A percentile compares a stretch with the other conserved stretches of the same genome.
These are phyloP conservation scores for Paralvinella palmiformis DNA, from an alignment of 1,140 invertebrate species.

Conservation along the genomic window DNA sequence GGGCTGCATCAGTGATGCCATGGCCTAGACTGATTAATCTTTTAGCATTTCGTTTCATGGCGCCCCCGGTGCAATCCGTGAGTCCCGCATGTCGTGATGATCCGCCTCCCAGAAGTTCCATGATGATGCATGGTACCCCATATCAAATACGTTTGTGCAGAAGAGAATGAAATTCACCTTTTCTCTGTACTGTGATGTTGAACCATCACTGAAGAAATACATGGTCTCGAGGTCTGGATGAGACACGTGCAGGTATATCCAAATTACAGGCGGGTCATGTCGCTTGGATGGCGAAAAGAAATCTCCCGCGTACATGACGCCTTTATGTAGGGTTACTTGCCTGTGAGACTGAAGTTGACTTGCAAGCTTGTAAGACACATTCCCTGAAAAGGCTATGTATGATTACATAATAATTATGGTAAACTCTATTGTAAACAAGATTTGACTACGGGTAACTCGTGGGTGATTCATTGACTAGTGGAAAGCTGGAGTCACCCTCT, in stretches of 20 bases:
- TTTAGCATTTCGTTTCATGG: slow-evolving; percentile 42
- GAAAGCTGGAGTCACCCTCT: too few relatives aligned
- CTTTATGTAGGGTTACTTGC: background rate
- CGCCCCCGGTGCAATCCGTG: slow-evolving; percentile 48
- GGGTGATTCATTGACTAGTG: too few relatives aligned
- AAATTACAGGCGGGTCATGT: slow-evolving; percentile 27
- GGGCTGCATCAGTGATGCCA: background rate
- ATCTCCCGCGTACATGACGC: background rate
- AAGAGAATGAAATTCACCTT: slow-evolving; percentile 27
- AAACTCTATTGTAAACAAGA: too few relatives aligned
- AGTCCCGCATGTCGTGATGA: slow-evolving; percentile 51
- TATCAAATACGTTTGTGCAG: slow-evolving; percentile 18
- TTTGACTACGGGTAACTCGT: too few relatives aligned
- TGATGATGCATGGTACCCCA: slow-evolving; percentile 23
- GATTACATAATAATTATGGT: too few relatives aligned
- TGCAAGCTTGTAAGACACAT: too few relatives aligned
- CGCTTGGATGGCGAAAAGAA: slow-evolving; percentile 3
- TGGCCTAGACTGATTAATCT: slow-evolving; percentile 3
- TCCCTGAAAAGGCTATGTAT: too few relatives aligned
- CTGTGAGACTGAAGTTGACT: too few relatives aligned
- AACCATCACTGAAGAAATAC: slow-evolving; percentile 21
- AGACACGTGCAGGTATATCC: slow-evolving; percentile 22
- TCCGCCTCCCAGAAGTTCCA: slow-evolving; percentile 50
- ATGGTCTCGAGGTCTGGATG: slow-evolving; percentile 9
- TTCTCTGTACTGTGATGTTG: slow-evolving; percentile 17